Conservation (phyloP, 2,888 invertebrate species). For the Metallyticus violacea region DNA sequence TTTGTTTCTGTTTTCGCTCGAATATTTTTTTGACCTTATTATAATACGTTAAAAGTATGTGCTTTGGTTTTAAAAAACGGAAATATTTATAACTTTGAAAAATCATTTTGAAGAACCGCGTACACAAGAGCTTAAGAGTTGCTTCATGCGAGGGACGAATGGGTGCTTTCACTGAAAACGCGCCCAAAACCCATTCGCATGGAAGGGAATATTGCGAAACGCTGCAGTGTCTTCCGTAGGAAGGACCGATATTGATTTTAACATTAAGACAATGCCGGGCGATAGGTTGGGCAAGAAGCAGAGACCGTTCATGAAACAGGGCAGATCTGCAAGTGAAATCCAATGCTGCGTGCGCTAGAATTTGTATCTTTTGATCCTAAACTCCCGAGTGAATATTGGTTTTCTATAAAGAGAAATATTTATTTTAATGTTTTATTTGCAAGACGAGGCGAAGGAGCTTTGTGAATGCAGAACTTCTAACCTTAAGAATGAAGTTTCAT, state of each 20-base stretch:
- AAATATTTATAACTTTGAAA: too few relatives aligned
- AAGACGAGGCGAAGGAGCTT: not conserved
- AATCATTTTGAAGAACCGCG: too few relatives aligned
- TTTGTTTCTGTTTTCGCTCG: too few relatives aligned
- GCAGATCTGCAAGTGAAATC: not conserved
- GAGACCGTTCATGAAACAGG: not conserved
- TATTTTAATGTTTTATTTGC: not conserved
- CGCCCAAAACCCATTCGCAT: not conserved
- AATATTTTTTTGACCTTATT: too few relatives aligned
- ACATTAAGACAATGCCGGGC: not conserved
- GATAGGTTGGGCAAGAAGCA: not conserved
- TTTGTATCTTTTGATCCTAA: not conserved
- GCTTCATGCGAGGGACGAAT: not conserved
- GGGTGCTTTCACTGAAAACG: not conserved
- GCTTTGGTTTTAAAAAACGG: too few relatives aligned
- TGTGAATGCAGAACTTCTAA: not conserved
- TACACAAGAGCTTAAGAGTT: not conserved
- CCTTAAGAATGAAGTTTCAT: not conserved
- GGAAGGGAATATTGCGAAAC: not conserved
- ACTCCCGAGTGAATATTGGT: not conserved
- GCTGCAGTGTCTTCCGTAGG: not conserved
- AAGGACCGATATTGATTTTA: not conserved
- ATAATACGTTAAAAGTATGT: too few relatives aligned
- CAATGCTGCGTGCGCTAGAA: not conserved
- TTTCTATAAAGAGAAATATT: not conserved